Evolutionary conservation across 2,113 vertebrate genomes (phyloP).

Genomic region (Lepus americanus): DNA sequence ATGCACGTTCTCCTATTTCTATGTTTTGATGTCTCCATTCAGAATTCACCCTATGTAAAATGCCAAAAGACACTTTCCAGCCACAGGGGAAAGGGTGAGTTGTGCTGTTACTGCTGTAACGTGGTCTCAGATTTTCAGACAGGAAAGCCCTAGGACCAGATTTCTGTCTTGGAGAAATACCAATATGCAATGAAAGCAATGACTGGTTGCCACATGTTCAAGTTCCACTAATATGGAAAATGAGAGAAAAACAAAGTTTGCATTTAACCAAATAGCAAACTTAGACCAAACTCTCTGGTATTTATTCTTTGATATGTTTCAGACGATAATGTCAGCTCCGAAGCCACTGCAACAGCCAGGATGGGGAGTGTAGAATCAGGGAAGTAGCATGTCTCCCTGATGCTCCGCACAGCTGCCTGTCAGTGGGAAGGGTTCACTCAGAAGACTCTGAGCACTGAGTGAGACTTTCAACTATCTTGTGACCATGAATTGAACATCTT

Average conservation of each 20-base stretch:
- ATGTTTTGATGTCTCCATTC: background rate
- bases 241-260: background rate
- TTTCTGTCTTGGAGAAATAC: background rate
- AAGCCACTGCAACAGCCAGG: background rate
- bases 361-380: background rate
- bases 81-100: background rate
- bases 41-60: background rate
- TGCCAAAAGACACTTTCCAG: background rate
- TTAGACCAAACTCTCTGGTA: background rate
- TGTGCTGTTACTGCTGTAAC: background rate
- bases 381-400: too few relatives aligned
- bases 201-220: background rate
- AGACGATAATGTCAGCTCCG: background rate
- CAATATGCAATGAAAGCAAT: background rate
- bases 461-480: background rate
- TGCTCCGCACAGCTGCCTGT: background rate
- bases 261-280: constrained; percentile 30
- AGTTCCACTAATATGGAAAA: background rate
- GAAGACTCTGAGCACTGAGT: background rate
- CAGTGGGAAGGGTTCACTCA: background rate
- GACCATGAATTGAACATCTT: constrained; percentile 5
- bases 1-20: background rate
- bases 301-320: constrained; percentile 13
- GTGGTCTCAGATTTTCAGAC: constrained; percentile 1
- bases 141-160: background rate